phyloP scores from a whole-genome alignment of 1,140 invertebrate species.

The Hycleus phaleratus region DNA sequence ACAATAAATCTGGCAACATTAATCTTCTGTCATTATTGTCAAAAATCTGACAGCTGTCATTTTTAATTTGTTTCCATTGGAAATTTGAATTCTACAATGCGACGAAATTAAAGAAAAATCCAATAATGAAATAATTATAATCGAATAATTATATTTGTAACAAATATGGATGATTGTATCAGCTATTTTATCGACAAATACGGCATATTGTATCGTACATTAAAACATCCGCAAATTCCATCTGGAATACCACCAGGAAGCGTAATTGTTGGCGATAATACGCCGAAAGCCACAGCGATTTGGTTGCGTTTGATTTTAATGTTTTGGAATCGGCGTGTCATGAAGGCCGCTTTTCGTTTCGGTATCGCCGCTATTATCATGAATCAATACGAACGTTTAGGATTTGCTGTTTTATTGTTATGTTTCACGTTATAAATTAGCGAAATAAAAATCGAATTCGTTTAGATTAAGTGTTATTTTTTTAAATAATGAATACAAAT shows the following conservation, averaged over 20 bases:
- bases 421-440: slow-evolving; percentile 28
- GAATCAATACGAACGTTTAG: slow-evolving; percentile 33
- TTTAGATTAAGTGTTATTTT: not conserved
- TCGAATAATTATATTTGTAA: not conserved
- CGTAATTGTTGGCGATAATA: not conserved
- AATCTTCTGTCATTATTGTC: too few species aligned
- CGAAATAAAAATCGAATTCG: not conserved
- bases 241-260: not conserved
- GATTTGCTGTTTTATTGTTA: slow-evolving; percentile 32
- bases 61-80: too few species aligned
- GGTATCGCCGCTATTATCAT: slow-evolving; percentile 33
- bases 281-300: slow-evolving; percentile 6
- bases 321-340: slow-evolving; percentile 34
- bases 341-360: slow-evolving; percentile 33
- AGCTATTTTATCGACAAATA: slow-evolving; percentile 23
- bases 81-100: too few species aligned
- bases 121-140: too few species aligned
- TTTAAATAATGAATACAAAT: not conserved
- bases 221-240: not conserved
- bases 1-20: too few species aligned
- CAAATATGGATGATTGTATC: slow-evolving; percentile 2
- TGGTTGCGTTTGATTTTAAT: slow-evolving; percentile 34
- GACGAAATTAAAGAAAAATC: too few species aligned
- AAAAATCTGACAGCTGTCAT: too few species aligned
- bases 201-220: slow-evolving; percentile 19